Evolutionary conservation across 2,888 invertebrate genomes (phyloP).

Genomic region (Allolobophora icterica): DNA sequence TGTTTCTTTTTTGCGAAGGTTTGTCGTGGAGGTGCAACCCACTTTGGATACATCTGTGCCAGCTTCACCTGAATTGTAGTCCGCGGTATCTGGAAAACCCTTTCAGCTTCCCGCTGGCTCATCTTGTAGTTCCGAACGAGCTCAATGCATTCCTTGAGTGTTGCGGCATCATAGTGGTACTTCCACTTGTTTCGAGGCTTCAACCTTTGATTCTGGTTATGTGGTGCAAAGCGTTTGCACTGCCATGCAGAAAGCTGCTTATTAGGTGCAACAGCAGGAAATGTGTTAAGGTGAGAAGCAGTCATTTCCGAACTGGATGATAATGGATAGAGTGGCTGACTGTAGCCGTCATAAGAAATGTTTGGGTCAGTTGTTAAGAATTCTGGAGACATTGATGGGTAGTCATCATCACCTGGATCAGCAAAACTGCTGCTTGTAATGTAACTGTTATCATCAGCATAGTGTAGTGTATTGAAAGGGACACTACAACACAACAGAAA

Average conservation of each 20-base stretch:
- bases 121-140: not conserved
- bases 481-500: too few species aligned
- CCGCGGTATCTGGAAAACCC: constrained; percentile 21
- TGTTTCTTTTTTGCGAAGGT: not conserved
- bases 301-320: too few species aligned
- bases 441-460: too few species aligned
- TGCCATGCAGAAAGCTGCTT: not conserved
- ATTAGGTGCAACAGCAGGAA: not conserved
- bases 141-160: constrained; percentile 23
- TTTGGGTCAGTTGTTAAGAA: too few species aligned
- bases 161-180: not conserved
- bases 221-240: not conserved
- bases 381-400: too few species aligned
- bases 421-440: too few species aligned
- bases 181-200: not conserved
- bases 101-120: constrained; percentile 30
- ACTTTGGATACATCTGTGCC: constrained; percentile 21
- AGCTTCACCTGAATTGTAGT: not conserved
- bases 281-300: too few species aligned
- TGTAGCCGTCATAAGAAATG: too few species aligned
- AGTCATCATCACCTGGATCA: too few species aligned
- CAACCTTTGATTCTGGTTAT: not conserved
- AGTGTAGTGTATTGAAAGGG: too few species aligned
- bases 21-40: not conserved
- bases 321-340: too few species aligned